Base-by-base conservation (phyloP, 2,113 vertebrate genomes). In the Stictonetta naevosa region DNA sequence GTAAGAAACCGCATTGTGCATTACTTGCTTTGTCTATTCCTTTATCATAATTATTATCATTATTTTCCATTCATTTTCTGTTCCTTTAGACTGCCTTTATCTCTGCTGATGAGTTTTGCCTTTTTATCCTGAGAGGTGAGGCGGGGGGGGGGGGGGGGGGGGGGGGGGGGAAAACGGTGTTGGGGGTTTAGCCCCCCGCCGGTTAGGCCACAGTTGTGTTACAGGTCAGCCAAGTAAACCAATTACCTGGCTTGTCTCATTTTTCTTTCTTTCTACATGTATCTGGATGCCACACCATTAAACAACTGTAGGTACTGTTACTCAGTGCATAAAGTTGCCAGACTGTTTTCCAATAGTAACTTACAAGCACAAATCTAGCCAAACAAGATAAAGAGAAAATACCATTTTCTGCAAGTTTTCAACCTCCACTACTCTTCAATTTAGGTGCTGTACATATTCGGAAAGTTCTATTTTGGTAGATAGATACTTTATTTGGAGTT, bases 141-240 rank as follows among this genome's bases (percentile, higher is more conserved):
- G 44, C 19, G 20, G 10, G 46, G 20, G 12, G 44, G 4, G 18
- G 17, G 44, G 44, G 17, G 44, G 17, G 44, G 44, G 16, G 44
- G 17, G 44, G 44, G 6, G 17, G 44, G 44, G 44, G n/a, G n/a
- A n/a, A n/a, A n/a, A n/a, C n/a, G n/a, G n/a, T n/a, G n/a, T n/a
- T n/a, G n/a, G n/a, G n/a, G n/a, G n/a, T n/a, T n/a, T n/a, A n/a
- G n/a, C n/a, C n/a, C n/a, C n/a, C n/a, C n/a, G 44, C 23, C 12
- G 13, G 50, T 52, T 52, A 52, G 25, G 23, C 50, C 50, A 52
- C 50, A 52, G 25, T 23, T 52, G 55, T 74, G 93, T 83, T 94
- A 92, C 68, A 92, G 85, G 28, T 93, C 81, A 95, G 75, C 52
- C 89, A 68, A 48, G 3, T 89, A 88, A 90, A 94, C 73, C 71